Evolutionary conservation across 2,113 vertebrate genomes (phyloP).

Genomic region (Prionailurus viverrinus): DNA sequence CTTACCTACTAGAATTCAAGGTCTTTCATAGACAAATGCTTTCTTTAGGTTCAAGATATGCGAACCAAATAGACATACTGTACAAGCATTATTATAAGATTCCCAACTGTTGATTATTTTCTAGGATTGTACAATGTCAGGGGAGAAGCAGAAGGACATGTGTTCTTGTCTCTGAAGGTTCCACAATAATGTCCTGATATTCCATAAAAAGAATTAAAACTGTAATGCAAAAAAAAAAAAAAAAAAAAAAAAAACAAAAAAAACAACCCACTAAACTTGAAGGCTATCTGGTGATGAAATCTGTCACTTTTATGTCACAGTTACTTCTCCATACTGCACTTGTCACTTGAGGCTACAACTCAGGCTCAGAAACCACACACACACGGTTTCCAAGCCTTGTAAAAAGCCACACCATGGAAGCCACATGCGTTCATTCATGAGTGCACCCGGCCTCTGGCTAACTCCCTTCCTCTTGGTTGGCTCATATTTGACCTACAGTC

Average conservation of each 20-base stretch:
- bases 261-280: not conserved
- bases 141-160: not conserved
- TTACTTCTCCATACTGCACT: not conserved
- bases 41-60: not conserved
- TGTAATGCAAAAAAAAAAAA: not conserved
- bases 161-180: not conserved
- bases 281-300: conserved; percentile 13
- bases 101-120: not conserved
- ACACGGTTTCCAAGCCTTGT: not conserved
- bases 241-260: too few relatives aligned
- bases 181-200: not conserved
- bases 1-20: not conserved
- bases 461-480: accelerated
- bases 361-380: not conserved
- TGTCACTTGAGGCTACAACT: not conserved
- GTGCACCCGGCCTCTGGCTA: accelerated
- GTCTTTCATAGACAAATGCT: not conserved
- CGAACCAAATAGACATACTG: not conserved
- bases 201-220: not conserved
- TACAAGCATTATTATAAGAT: not conserved
- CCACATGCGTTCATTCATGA: accelerated
- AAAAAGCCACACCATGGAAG: too few relatives aligned
- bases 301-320: not conserved
- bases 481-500: not conserved
- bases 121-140: not conserved